Evolutionary conservation across 1,140 invertebrate species (phyloP).

Genomic region (Laupala kohalensis): DNA sequence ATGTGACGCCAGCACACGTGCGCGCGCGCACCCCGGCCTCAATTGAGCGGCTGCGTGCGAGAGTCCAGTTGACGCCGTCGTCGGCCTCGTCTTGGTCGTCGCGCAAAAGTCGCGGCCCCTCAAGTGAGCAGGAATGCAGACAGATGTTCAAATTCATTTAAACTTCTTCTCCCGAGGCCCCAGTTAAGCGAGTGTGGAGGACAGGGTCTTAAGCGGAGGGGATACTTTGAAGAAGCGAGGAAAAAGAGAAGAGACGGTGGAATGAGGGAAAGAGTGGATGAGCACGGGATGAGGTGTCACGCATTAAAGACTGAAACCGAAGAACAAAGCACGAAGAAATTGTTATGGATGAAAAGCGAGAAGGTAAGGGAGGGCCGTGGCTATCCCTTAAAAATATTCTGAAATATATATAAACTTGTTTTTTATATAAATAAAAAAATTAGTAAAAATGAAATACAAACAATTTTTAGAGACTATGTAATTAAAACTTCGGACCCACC

Average conservation of each 20-base stretch:
- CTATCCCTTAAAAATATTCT: too few relatives aligned
- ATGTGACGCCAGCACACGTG: too few relatives aligned
- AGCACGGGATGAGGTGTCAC: too few relatives aligned
- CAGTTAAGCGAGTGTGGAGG: neutral
- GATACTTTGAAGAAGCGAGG: neutral
- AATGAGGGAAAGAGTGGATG: neutral
- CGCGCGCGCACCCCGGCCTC: too few relatives aligned
- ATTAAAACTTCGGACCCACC: too few relatives aligned
- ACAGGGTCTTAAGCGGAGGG: neutral
- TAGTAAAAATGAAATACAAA: too few relatives aligned
- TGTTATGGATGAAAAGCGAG: neutral
- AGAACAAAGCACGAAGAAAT: too few relatives aligned
- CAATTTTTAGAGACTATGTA: too few relatives aligned
- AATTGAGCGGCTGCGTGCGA: neutral
- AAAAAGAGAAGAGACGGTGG: neutral
- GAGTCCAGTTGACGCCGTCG: neutral
- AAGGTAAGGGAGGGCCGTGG: neutral
- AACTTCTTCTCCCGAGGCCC: neutral
- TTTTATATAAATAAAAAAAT: too few relatives aligned
- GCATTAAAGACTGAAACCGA: too few relatives aligned
- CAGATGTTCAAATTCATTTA: neutral
- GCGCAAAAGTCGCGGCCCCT: neutral
- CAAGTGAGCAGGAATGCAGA: neutral
- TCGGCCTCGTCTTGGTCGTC: too few relatives aligned
- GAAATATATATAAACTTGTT: too few relatives aligned